Percentiles rank a stretch among this genome's conserved stretches.
Evolutionary conservation across 1,140 invertebrate genomes (phyloP).

Genomic region (Philotrypesis tridentata): DNA sequence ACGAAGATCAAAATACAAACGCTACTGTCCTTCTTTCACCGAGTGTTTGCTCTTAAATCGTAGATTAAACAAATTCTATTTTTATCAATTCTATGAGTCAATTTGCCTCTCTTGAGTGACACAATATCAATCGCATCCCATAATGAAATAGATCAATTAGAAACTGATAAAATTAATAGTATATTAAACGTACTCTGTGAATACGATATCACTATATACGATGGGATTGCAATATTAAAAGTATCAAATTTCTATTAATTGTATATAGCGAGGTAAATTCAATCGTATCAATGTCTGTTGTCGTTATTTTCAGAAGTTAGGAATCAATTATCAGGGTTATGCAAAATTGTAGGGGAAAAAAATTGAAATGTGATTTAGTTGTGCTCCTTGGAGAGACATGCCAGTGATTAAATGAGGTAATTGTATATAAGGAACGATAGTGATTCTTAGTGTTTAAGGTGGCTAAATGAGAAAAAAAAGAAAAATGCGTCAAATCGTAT

Average conservation of each 20-base stretch:
- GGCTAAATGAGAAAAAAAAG: neutral
- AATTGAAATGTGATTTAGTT: conserved; percentile 19
- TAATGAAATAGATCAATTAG: conserved; percentile 19
- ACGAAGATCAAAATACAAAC: conserved; percentile 60
- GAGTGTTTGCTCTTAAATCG: conserved; percentile 54
- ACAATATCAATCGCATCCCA: conserved; percentile 38
- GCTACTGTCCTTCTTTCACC: conserved; percentile 54
- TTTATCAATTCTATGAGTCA: conserved; percentile 46
- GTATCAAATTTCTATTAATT: conserved; percentile 9
- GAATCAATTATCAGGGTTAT: neutral
- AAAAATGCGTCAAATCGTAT: conserved; percentile 19
- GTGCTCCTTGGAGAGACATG: conserved; percentile 30
- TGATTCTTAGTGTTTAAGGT: conserved; percentile 46
- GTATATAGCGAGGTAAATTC: conserved; percentile 31
- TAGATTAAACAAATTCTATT: conserved; percentile 42
- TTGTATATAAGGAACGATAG: conserved; percentile 46
- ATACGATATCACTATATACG: conserved; percentile 13
- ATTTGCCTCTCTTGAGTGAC: conserved; percentile 30
- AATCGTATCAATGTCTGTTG: conserved; percentile 18
- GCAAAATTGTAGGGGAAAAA: neutral
- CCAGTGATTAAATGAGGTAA: conserved; percentile 30
- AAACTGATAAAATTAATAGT: neutral
- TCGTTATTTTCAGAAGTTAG: conserved; percentile 25
- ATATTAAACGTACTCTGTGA: neutral
- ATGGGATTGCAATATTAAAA: conserved; percentile 29